Percentiles rank a stretch among this genome's conserved stretches.
phyloP scores from a whole-genome alignment of 2,797 vertebrate genomes.

The Sylvilagus floridanus region DNA sequence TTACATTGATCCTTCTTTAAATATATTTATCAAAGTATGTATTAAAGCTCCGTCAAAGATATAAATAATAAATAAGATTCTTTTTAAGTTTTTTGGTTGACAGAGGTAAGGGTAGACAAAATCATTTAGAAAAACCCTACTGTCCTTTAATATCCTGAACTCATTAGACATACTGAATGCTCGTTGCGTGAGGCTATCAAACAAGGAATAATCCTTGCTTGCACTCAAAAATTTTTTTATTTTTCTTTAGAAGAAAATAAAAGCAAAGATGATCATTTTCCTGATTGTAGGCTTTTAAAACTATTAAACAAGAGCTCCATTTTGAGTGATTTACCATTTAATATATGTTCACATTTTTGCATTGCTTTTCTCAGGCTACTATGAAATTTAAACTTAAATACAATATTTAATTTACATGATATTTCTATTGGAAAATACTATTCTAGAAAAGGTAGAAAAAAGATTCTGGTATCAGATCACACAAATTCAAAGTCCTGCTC shows the following conservation, averaged over 20 bases:
- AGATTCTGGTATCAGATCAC: too few species aligned
- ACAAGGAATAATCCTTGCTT: neutral
- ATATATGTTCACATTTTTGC: neutral
- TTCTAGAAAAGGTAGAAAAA: too few species aligned
- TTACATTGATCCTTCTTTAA: conserved; percentile 11
- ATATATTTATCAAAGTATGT: neutral
- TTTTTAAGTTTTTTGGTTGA: conserved; percentile 45
- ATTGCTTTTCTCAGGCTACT: neutral
- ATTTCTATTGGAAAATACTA: too few species aligned
- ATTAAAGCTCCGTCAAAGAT: neutral
- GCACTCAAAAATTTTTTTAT: neutral
- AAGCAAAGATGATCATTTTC: conserved; percentile 1
- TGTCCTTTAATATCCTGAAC: neutral
- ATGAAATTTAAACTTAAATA: too few species aligned
- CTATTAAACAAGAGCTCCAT: neutral
- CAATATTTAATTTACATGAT: too few species aligned
- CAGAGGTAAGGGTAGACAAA: neutral
- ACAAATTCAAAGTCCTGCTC: too few species aligned
- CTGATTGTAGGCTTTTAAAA: neutral
- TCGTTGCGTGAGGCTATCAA: neutral
- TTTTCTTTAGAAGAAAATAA: neutral
- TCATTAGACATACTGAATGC: neutral
- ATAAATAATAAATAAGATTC: neutral
- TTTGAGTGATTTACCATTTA: neutral
- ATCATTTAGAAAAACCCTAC: neutral